Evolutionary conservation across 2,888 invertebrate species (phyloP).

Genomic region (Elegia similella): DNA sequence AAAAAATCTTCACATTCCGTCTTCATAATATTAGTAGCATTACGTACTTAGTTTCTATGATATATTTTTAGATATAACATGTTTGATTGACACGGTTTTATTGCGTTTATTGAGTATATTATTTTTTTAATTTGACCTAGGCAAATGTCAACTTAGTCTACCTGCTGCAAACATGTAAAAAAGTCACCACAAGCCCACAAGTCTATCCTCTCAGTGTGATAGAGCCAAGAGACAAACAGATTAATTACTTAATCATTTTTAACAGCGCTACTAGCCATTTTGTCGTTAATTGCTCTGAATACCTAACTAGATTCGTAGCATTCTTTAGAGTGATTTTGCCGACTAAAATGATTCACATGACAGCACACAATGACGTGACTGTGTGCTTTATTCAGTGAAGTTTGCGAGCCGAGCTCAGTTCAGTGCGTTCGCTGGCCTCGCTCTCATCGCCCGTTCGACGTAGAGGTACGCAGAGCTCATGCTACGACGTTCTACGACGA

Average conservation of each 20-base stretch:
- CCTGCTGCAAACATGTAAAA: too few relatives aligned
- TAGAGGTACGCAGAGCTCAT: conserved; percentile 32
- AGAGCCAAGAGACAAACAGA: background rate
- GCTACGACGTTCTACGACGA: conserved; percentile 15
- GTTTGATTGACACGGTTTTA: too few relatives aligned
- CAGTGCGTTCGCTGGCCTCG: conserved; percentile 40
- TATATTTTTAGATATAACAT: too few relatives aligned
- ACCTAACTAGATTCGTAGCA: background rate
- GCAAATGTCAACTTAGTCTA: too few relatives aligned
- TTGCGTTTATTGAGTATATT: too few relatives aligned
- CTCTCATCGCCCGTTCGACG: conserved; percentile 41
- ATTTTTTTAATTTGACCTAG: too few relatives aligned
- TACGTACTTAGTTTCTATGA: too few relatives aligned
- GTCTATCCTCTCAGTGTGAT: too few relatives aligned
- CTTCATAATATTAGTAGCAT: too few relatives aligned
- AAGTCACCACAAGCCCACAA: too few relatives aligned
- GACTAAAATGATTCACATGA: conserved; percentile 26
- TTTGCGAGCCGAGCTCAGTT: conserved; percentile 28
- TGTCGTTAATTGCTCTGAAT: background rate
- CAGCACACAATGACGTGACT: conserved; percentile 25
- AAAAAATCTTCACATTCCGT: too few relatives aligned
- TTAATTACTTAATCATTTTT: background rate
- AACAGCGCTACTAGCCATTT: background rate
- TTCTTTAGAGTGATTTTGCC: conserved; percentile 17
- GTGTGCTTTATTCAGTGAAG: conserved; percentile 23